A percentile compares a stretch with the other conserved stretches of the same genome.
These are phyloP conservation scores for Pteria penguin DNA, from an alignment of 2,888 invertebrate species.

Conservation along the genomic window DNA sequence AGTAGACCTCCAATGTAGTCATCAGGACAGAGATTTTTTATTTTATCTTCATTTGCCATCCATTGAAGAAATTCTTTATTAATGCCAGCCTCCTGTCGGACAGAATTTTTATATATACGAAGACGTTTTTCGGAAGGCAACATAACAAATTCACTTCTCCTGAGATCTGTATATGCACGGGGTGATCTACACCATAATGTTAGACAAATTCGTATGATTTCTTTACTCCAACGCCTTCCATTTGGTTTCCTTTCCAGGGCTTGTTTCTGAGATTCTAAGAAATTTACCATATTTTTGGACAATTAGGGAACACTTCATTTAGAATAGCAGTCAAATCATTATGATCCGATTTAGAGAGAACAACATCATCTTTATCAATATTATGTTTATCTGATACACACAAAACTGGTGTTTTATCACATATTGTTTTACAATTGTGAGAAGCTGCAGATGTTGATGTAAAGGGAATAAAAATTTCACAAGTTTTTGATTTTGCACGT, in stretches of 20 bases:
- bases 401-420: too few species aligned
- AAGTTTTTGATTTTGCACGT: too few species aligned
- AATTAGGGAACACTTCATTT: conserved; percentile 17
- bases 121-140: conserved; percentile 41
- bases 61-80: conserved; percentile 43
- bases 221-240: conserved; percentile 39
- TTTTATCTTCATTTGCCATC: conserved; percentile 48
- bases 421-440: too few species aligned
- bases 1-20: conserved; percentile 45
- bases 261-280: conserved; percentile 20
- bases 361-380: too few species aligned
- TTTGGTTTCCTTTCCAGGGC: conserved; percentile 10
- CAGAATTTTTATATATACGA: conserved; percentile 37
- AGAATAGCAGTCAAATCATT: background rate
- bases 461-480: too few species aligned
- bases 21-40: conserved; percentile 35
- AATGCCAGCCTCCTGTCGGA: conserved; percentile 40
- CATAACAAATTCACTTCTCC: conserved; percentile 31
- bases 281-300: conserved; percentile 13
- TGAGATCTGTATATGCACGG: conserved; percentile 37
- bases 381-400: too few species aligned
- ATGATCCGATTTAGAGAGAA: too few species aligned
- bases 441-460: too few species aligned
- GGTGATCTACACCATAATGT: conserved; percentile 42
- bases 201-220: conserved; percentile 40